Base-by-base conservation (phyloP, 2,797 vertebrate genomes). In the Ciconia nigra region DNA sequence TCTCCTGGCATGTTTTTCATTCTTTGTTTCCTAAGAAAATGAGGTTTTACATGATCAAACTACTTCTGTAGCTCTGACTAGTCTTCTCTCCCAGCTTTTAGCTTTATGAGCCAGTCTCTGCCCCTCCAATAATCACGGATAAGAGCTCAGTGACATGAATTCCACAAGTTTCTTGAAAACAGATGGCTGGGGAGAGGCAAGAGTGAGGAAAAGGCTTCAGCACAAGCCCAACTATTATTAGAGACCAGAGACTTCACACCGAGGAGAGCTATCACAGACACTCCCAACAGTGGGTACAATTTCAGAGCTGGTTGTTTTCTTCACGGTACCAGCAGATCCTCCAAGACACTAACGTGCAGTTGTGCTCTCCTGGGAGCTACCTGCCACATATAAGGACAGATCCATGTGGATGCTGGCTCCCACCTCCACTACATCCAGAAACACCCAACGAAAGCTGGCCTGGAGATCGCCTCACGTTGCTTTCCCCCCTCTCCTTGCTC, bases 141-240 rank as follows among this genome's bases (percentile, higher is more conserved):
- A 46, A 59, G 69, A 47, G 84, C 77, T 35, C 12, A 6, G 83
- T 13, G 19, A 20, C 67, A 26, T 1, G 59, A 78, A 94, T 96
- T 96, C 94, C 93, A 77, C 47, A 31, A 77, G 90, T 91, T 96
- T 89, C 67, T 95, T 5, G 82, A 28, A 16, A 91, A 73, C 96
- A 96, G 95, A 83, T 88, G 95, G 95, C 71, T 3, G 61, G 93
- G 94, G 95, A 95, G 95, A 91, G 74, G 93, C 84, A 62, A 35
- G 87, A 90, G 20, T 0, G 54, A 82, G 93, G 29, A 83, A 54
- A 3, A 70, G 57, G 58, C 84, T 95, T 58, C 81, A 69, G 22
- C 83, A 79, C 61, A 16, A 97, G 78, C 78, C 81, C 77, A 7
- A 49, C 94, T 94, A 85, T 95, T 95, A 59, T 87, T 87, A 85